A percentile compares a stretch with the other conserved stretches of the same genome.
Evolutionary conservation across 2,113 vertebrate genomes (phyloP).

Genomic region (Sceloporus undulatus): DNA sequence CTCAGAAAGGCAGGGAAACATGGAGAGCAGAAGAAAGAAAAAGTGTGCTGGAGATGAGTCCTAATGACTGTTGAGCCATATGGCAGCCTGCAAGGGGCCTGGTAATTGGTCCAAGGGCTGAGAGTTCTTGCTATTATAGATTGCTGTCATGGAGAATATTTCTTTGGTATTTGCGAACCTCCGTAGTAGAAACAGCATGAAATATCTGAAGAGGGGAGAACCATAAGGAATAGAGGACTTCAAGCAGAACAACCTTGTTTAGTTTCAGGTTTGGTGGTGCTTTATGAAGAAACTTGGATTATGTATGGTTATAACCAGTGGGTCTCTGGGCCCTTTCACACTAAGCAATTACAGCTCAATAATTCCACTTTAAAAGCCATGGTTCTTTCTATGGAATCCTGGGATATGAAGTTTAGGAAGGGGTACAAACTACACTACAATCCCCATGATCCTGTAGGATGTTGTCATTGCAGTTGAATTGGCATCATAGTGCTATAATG

Average conservation of each 20-base stretch:
- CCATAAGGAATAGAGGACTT: background rate
- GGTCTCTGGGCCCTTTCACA: too few relatives aligned
- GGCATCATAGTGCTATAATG: too few relatives aligned
- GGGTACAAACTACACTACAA: too few relatives aligned
- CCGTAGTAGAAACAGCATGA: conserved; percentile 33
- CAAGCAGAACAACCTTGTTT: too few relatives aligned
- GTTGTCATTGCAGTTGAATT: too few relatives aligned
- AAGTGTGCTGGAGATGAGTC: background rate
- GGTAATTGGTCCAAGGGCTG: background rate
- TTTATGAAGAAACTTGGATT: background rate
- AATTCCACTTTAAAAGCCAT: too few relatives aligned
- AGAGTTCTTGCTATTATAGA: background rate
- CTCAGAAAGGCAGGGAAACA: background rate
- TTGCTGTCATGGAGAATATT: background rate
- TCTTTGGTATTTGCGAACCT: background rate
- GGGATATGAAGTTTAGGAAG: too few relatives aligned
- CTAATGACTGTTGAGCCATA: background rate
- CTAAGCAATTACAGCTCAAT: too few relatives aligned
- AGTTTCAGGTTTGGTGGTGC: background rate
- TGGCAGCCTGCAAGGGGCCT: background rate
- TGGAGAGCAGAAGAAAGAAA: background rate
- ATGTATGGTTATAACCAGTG: background rate
- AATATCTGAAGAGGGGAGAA: conserved; percentile 3
- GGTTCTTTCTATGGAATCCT: too few relatives aligned
- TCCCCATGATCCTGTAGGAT: too few relatives aligned